phyloP scores from a whole-genome alignment of 2,113 vertebrate genomes.

The Hassar affinis region DNA sequence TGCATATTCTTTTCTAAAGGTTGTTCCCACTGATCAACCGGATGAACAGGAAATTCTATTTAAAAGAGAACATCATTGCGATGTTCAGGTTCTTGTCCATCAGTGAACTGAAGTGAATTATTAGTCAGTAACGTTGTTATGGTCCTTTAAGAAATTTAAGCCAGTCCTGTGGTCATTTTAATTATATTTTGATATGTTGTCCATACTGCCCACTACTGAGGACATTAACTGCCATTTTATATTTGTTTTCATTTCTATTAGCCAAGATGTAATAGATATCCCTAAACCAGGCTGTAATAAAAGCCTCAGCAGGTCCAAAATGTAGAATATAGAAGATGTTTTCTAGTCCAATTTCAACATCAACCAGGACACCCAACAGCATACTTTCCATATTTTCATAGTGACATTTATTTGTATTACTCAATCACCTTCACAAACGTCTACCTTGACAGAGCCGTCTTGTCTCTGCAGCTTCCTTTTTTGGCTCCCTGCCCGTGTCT shows the following conservation, averaged over 20 bases:
- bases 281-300: neutral
- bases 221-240: neutral
- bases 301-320: neutral
- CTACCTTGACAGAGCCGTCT: neutral
- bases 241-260: neutral
- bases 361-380: neutral
- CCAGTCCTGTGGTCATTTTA: neutral
- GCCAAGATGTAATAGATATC: neutral
- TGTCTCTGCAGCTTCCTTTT: slow-evolving; percentile 16
- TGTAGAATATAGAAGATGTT: neutral
- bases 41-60: neutral
- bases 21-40: neutral
- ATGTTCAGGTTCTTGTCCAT: neutral
- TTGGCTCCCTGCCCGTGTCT: neutral
- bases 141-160: neutral
- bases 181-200: neutral
- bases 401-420: neutral
- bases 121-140: neutral
- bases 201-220: neutral
- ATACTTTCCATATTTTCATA: neutral
- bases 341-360: neutral
- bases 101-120: neutral
- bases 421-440: neutral
- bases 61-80: neutral
- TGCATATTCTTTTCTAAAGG: too few relatives aligned